phyloP scores from a whole-genome alignment of 2,888 invertebrate species.

The Tachina fera region DNA sequence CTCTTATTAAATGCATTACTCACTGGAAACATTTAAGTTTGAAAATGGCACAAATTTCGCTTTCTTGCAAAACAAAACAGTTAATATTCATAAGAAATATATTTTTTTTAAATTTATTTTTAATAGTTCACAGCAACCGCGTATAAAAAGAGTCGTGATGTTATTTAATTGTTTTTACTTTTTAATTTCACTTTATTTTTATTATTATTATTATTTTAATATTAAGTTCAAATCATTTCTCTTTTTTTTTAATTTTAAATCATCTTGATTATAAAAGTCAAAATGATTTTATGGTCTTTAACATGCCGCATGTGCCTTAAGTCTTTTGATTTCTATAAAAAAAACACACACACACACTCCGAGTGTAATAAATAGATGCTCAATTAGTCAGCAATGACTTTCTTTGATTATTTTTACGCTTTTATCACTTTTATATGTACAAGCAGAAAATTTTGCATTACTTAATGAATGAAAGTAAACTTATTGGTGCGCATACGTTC shows the following conservation, averaged over 20 bases:
- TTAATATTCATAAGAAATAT: background rate
- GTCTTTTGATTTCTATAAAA: conserved; percentile 20
- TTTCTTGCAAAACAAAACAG: background rate
- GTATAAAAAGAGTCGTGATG: conserved; percentile 43
- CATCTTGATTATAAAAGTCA: conserved; percentile 26
- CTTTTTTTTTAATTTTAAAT: background rate
- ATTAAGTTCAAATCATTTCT: conserved; percentile 31
- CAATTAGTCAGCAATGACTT: conserved; percentile 56
- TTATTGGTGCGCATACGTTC: conserved; percentile 22
- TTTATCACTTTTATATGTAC: conserved; percentile 19
- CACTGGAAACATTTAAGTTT: conserved; percentile 5
- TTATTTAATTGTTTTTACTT: conserved; percentile 58
- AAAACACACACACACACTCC: background rate
- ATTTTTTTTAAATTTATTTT: conserved; percentile 45
- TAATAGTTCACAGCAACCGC: conserved; percentile 1
- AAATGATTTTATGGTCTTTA: conserved; percentile 3
- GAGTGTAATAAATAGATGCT: conserved; percentile 14
- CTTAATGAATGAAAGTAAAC: conserved; percentile 19
- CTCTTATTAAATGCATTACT: background rate
- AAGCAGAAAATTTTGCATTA: background rate
- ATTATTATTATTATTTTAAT: background rate
- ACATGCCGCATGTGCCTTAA: conserved; percentile 35
- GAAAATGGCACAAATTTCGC: background rate
- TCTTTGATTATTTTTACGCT: conserved; percentile 24
- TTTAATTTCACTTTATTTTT: conserved; percentile 54